phyloP scores from a whole-genome alignment of 2,888 invertebrate genomes.

The Lochmaea crataegi region DNA sequence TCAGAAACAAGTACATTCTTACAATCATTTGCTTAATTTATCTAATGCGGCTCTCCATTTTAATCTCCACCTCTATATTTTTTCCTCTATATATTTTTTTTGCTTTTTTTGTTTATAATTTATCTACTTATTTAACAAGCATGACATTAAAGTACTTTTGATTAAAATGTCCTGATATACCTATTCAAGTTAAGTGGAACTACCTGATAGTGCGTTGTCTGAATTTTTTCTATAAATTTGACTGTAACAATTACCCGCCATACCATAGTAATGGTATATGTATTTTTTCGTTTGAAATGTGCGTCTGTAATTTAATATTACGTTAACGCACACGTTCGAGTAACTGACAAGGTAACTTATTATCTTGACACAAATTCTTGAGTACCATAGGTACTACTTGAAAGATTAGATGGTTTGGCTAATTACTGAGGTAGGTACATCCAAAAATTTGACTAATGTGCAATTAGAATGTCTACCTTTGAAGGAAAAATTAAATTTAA shows the following conservation, averaged over 20 bases:
- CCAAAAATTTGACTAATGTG: constrained; percentile 29
- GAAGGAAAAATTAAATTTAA: constrained; percentile 11
- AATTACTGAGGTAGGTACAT: constrained; percentile 15
- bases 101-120: too few species aligned
- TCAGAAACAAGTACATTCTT: too few species aligned
- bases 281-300: constrained; percentile 3
- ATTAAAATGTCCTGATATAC: too few species aligned
- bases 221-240: not conserved
- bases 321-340: not conserved
- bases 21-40: too few species aligned
- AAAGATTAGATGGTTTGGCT: constrained; percentile 18
- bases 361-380: constrained; percentile 27
- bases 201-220: too few species aligned
- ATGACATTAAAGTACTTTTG: too few species aligned
- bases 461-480: constrained; percentile 31
- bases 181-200: too few species aligned
- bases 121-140: too few species aligned
- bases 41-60: too few species aligned
- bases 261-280: not conserved
- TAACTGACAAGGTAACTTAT: constrained; percentile 24
- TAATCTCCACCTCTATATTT: too few species aligned
- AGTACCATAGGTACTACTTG: constrained; percentile 1
- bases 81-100: too few species aligned
- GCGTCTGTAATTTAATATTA: constrained; percentile 9
- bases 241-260: not conserved